Conservation (phyloP, 2,113 vertebrate genomes). For the Nesoenas mayeri region DNA sequence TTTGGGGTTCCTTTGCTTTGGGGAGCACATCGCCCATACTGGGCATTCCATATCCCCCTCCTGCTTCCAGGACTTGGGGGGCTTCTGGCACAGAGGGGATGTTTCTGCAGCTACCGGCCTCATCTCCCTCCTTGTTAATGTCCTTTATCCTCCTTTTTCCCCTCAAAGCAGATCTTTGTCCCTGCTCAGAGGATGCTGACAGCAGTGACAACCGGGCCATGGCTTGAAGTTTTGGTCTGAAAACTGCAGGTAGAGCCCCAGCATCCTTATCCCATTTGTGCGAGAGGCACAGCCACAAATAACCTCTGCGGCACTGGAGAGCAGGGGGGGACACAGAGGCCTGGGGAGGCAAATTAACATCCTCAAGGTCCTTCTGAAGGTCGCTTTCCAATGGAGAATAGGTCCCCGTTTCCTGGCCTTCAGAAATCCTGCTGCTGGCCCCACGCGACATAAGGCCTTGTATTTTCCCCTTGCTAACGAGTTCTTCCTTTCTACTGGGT, state of each 20-base stretch:
- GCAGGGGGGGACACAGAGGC: background rate
- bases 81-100: background rate
- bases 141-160: background rate
- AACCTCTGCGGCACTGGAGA: accelerated
- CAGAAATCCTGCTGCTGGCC: constrained; percentile 10
- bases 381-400: background rate
- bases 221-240: background rate
- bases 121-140: background rate
- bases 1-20: background rate
- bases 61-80: background rate
- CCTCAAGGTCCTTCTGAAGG: constrained; percentile 17
- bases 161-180: accelerated
- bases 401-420: background rate
- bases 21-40: accelerated
- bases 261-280: background rate
- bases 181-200: background rate
- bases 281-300: background rate
- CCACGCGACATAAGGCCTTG: background rate
- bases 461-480: background rate
- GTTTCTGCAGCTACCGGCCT: background rate
- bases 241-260: background rate
- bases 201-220: background rate
- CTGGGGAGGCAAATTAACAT: background rate
- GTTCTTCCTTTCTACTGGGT: background rate
- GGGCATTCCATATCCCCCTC: accelerated